Evolutionary conservation across 2,797 vertebrate species (phyloP), one percentile per base, ranked within the genome.

Genomic region (Enteromius thamalakanensis): DNA sequence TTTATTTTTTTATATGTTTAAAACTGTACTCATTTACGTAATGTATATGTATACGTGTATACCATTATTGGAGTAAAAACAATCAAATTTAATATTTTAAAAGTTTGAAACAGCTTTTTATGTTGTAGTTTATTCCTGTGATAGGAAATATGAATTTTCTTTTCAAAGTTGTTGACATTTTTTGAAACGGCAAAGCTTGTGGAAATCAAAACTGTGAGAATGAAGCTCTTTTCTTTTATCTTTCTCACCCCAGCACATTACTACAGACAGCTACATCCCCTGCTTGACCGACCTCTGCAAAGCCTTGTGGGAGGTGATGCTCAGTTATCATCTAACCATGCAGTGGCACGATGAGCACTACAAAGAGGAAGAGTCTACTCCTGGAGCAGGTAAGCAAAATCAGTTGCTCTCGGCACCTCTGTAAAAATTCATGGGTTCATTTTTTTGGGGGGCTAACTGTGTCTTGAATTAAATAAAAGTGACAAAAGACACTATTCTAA

Each of bases 281-380:
- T 99, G 98, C 92, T 94, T 99, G 89, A 96, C 96, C 3, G 98
- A 99, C 89, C 95, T 99, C 40, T 99, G 98, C 93, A 99, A 99
- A 91, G 98, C 98, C 81, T 94, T 99, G 70, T 99, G 98, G 98
- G 98, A 99, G 90, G 98, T 99, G 84, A 99, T 99, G 98, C 95
- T 98, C 68, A 99, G 98, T 91, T 99, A 99, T 90, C 96, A 99
- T 87, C 93, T 95, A 70, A 99, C 97, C 0, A 99, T 99, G 96
- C 96, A 96, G 90, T 99, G 98, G 98, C 98, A 99, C 0, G 97
- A 97, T 82, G 95, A 93, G 86, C 95, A 95, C 5, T 97, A 98
- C 90, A 95, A 92, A 87, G 95, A 95, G 76, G 94, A 94, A 65
- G 79, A 89, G 1, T 51, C 91, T 8, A 86, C 92, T 76, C 89